phyloP scores from a whole-genome alignment of 2,797 vertebrate species.

The Stomatorhinus walkeri region DNA sequence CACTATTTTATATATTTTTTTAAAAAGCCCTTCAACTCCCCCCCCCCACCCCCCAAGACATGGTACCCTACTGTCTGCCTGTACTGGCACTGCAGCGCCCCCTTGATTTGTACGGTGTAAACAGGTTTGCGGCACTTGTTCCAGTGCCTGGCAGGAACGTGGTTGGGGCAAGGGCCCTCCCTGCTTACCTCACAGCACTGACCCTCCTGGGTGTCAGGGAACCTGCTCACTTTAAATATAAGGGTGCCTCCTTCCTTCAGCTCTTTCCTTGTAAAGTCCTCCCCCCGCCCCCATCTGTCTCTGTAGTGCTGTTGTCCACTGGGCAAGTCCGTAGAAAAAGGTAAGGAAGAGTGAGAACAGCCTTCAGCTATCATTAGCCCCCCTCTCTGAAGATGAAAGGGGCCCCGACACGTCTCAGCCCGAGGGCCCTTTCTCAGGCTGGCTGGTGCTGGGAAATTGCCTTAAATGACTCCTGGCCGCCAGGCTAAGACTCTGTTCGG shows the following conservation, averaged over 20 bases:
- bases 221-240: neutral
- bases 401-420: neutral
- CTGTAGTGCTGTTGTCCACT: neutral
- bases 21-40: neutral
- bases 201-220: neutral
- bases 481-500: neutral
- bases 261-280: neutral
- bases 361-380: neutral
- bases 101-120: neutral
- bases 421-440: neutral
- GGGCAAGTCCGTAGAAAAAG: neutral
- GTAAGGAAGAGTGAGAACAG: neutral
- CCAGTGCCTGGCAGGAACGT: neutral
- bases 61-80: neutral
- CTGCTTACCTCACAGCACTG: neutral
- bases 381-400: conserved; percentile 1
- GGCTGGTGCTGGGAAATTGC: neutral
- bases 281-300: neutral
- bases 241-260: neutral
- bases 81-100: neutral
- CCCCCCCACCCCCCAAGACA: neutral
- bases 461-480: neutral
- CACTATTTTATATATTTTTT: neutral
- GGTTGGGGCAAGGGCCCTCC: neutral
- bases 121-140: neutral